Evolutionary conservation across 37 sponge, comb jelly and placozoan genomes (phyloP).

Genomic region (Dysidea cf. avara): DNA sequence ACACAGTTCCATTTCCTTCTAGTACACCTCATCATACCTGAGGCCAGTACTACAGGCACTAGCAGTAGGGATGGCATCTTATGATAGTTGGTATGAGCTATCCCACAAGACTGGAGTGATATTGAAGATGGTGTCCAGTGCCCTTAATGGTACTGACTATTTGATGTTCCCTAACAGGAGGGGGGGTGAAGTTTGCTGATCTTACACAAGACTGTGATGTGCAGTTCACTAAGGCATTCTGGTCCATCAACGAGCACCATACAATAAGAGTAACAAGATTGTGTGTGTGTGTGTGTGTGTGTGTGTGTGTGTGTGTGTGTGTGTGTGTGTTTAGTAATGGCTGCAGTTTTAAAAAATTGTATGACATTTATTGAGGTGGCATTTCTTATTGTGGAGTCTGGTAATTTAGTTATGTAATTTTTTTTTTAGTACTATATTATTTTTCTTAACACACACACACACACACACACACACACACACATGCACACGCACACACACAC

Average conservation of each 20-base stretch:
- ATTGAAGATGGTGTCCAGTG: constrained; percentile 41
- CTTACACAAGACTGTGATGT: constrained; percentile 60
- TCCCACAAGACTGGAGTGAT: constrained; percentile 42
- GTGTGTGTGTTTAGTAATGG: too few relatives aligned
- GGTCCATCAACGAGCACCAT: constrained; percentile 68
- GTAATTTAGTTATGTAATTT: too few relatives aligned
- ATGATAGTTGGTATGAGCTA: constrained; percentile 66
- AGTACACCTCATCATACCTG: too few relatives aligned
- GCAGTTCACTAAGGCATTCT: constrained; percentile 81
- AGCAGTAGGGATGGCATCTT: constrained; percentile 79
- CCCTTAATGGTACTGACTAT: constrained; percentile 44
- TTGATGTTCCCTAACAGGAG: too few relatives aligned
- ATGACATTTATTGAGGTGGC: too few relatives aligned
- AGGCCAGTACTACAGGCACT: constrained; percentile 57
- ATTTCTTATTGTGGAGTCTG: too few relatives aligned
- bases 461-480: constrained; percentile 26
- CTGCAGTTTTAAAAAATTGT: too few relatives aligned
- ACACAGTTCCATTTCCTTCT: too few relatives aligned
- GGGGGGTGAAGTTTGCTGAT: constrained; percentile 74
- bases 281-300: too few relatives aligned
- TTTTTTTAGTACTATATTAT: too few relatives aligned
- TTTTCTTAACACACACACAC: constrained; percentile 18
- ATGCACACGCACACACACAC: constrained; percentile 15
- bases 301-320: too few relatives aligned
- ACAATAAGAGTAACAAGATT: too few relatives aligned